Evolutionary conservation across 2,113 vertebrate genomes (phyloP), one percentile per base, ranked within the genome.

Genomic region (Shinisaurus crocodilurus): DNA sequence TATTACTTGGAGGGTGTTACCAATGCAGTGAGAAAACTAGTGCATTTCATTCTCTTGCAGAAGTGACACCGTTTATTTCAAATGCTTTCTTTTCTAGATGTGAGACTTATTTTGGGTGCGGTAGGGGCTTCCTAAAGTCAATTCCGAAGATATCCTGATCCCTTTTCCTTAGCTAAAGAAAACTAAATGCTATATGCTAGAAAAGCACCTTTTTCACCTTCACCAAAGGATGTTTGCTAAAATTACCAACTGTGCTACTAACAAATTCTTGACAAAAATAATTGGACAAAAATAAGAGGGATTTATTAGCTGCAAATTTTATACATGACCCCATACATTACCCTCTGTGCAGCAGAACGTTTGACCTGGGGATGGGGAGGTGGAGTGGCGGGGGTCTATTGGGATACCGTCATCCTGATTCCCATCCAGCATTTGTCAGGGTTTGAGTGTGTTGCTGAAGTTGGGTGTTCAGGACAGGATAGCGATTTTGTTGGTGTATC

Each of bases 91-190:
- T 65, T 67, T 93, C 83, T 81, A 87, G 88, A 89, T 74, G 27
- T 45, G 77, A 92, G 40, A 25, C 37, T 85, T 75, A 43, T 16
- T 60, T 79, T 80, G 77, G 29, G 87, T 25, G 40, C 16, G 74
- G 60, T 20, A 88, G 88, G 77, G 45, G 92, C 34, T 93, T 87
- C n/a, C 50, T 77, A 75, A 94, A 93, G 90, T 93, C 90, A 92
- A 74, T 94, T 93, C 83, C 82, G 25, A 67, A 85, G 87, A 94
- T 88, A 72, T 69, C 32, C 20, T 70, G 82, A 84, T 91, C 85
- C 67, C 84, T 85, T 93, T 90, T 65, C 82, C 67, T 70, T 76
- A 92, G 77, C 92, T 89, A 92, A 95, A 92, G 84, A 91, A 95
- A 96, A 65, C 34, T 84, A 95, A 93, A 91, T 88, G 84, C 72